A percentile compares a stretch with the other conserved stretches of the same genome.
Conservation (phyloP, 2,888 invertebrate genomes). For the Atrina japonica region DNA sequence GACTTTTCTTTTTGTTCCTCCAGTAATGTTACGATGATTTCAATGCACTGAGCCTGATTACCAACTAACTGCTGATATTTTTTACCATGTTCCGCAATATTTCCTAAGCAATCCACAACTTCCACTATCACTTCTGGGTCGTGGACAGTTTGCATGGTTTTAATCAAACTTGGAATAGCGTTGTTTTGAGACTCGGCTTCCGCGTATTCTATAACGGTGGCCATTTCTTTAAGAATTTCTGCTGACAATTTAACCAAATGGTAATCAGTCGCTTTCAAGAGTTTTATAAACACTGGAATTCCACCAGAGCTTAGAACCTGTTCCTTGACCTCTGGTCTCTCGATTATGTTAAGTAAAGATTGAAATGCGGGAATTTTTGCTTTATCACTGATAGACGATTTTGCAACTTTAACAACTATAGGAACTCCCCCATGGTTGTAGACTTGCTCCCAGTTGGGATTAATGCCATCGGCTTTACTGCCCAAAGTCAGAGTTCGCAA, state of each 20-base stretch:
- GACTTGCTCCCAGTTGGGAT: slow-evolving; percentile 72
- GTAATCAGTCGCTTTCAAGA: slow-evolving; percentile 66
- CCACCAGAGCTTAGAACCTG: slow-evolving; percentile 72
- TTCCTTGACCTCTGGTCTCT: slow-evolving; percentile 68
- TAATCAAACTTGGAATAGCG: slow-evolving; percentile 73
- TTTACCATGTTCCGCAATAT: slow-evolving; percentile 66
- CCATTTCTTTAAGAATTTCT: slow-evolving; percentile 69
- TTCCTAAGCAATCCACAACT: slow-evolving; percentile 71
- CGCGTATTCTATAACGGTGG: slow-evolving; percentile 65
- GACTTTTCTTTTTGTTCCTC: slow-evolving; percentile 67
- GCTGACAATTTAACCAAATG: slow-evolving; percentile 70
- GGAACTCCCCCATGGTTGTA: slow-evolving; percentile 72
- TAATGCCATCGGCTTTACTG: slow-evolving; percentile 60
- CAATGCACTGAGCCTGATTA: slow-evolving; percentile 59
- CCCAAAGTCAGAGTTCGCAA: slow-evolving; percentile 67
- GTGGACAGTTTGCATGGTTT: slow-evolving; percentile 65
- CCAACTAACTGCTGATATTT: slow-evolving; percentile 68
- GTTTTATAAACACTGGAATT: slow-evolving; percentile 67
- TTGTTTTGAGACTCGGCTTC: slow-evolving; percentile 70
- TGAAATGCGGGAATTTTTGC: slow-evolving; percentile 74
- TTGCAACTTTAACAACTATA: slow-evolving; percentile 73
- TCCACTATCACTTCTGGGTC: slow-evolving; percentile 74
- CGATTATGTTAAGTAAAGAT: slow-evolving; percentile 72
- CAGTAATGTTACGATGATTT: slow-evolving; percentile 80
- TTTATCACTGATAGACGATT: slow-evolving; percentile 65